Evolutionary conservation across 2,797 vertebrate genomes (phyloP).

Genomic region (Platalea minor): DNA sequence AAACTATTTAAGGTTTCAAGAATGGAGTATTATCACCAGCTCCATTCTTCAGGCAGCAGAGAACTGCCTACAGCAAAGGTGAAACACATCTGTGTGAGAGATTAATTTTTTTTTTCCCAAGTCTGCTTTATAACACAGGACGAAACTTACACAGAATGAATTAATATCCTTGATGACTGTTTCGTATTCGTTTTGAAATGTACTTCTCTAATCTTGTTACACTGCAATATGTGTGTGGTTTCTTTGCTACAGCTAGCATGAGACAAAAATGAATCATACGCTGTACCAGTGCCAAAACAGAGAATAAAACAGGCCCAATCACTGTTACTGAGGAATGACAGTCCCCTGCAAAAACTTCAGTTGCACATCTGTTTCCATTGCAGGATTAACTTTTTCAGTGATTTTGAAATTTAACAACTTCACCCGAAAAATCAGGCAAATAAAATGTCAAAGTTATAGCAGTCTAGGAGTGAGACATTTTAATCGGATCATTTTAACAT

Average conservation of each 20-base stretch:
- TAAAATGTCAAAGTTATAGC: background rate
- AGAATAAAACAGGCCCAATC: background rate
- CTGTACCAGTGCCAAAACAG: background rate
- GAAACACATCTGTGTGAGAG: background rate
- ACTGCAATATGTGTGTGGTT: background rate
- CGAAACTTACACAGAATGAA: background rate
- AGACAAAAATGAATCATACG: conserved; percentile 23
- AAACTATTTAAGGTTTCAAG: background rate
- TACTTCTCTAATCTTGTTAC: background rate
- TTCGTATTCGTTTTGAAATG: background rate
- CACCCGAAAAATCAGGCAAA: background rate
- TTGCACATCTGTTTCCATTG: background rate
- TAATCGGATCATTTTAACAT: background rate
- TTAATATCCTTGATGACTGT: background rate
- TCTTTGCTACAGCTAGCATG: conserved; percentile 28
- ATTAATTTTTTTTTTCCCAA: background rate
- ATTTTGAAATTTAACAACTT: background rate
- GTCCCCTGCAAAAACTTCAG: background rate
- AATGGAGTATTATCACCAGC: background rate
- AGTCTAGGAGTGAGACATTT: background rate
- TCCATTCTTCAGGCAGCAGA: background rate
- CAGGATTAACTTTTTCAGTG: background rate
- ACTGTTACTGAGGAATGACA: background rate
- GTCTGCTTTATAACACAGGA: background rate
- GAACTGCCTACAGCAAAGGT: background rate